Conservation (phyloP, 2,797 vertebrate genomes). For the Hyperoplus lanceolatus region DNA sequence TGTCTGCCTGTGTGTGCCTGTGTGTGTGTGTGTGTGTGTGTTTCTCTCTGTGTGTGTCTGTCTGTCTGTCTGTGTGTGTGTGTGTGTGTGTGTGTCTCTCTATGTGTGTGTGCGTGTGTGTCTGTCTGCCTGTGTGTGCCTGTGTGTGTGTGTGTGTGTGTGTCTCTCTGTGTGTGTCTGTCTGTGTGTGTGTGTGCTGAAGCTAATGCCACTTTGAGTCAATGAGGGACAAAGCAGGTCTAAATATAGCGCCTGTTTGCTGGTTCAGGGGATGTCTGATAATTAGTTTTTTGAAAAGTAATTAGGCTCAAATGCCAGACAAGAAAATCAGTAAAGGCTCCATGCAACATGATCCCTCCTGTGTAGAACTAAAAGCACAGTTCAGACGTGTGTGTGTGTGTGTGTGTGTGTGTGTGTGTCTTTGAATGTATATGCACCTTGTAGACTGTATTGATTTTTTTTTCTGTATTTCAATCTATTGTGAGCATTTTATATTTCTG, state of each 20-base stretch:
- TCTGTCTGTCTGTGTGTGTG: too few relatives aligned
- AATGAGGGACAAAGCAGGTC: conserved; percentile 44
- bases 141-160: too few relatives aligned
- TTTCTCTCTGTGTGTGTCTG: too few relatives aligned
- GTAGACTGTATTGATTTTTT: too few relatives aligned
- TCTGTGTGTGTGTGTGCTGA: neutral
- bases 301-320: conserved; percentile 65
- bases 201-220: conserved; percentile 13
- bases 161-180: too few relatives aligned
- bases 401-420: too few relatives aligned
- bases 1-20: too few relatives aligned
- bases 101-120: too few relatives aligned
- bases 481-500: too few relatives aligned
- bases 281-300: conserved; percentile 66
- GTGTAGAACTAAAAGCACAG: conserved; percentile 39
- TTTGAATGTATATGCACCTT: neutral
- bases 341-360: conserved; percentile 50
- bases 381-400: neutral
- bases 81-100: too few relatives aligned
- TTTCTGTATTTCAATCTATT: neutral
- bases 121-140: too few relatives aligned
- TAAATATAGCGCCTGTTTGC: conserved; percentile 53
- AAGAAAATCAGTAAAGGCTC: conserved; percentile 25
- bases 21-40: too few relatives aligned
- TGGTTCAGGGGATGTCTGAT: conserved; percentile 53